Evolutionary conservation across 2,113 vertebrate species (phyloP), one percentile per base, ranked within the genome.

Genomic region (Neolamprologus longior): DNA sequence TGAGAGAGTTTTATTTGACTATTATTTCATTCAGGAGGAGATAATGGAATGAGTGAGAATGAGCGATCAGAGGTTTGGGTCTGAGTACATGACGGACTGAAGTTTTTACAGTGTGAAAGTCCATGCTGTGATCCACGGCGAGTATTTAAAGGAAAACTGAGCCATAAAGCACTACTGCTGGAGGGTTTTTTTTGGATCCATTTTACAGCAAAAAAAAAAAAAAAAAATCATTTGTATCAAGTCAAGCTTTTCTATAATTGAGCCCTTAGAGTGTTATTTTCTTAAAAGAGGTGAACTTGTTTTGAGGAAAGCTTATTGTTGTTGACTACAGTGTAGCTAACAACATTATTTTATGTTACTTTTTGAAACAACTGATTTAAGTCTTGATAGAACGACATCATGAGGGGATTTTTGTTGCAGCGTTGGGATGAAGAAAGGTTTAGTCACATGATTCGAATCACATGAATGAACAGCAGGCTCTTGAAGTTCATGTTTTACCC

Each of bases 1-100:
- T 31, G 86, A 89, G 86, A 89, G 89, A 21, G 81, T 92, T 94
- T 93, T 87, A 93, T 92, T 92, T 55, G 40, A 68, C 91, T 86
- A 37, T 93, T 93, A 90, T 73, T 87, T 89, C 86, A 28, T 58
- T 87, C 9, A 79, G 90, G 71, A 54, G 42, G 80, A 52, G 61
- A 40, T 87, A 73, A 87, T 3, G 0, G 81, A 85, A 45, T 12
- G 42, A 13, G 87, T 4, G 28, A 54, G 76, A 73, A 84, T 6
- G 88, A 93, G 86, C 47, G 55, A 81, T 86, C 78, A 35, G 85
- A 81, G 80, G 80, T 81, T 35, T 68, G 83, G 76, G 83, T 15
- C 71, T 33, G 81, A 76, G 57, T 15, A 52, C 53, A 6, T 17
- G 80, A 87, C 58, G 0, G 28, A 19, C 31, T 33, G 40, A n/a